These are phyloP conservation scores for Euura lappo DNA, from an alignment of 1,140 invertebrate genomes.

Conservation along the genomic window DNA sequence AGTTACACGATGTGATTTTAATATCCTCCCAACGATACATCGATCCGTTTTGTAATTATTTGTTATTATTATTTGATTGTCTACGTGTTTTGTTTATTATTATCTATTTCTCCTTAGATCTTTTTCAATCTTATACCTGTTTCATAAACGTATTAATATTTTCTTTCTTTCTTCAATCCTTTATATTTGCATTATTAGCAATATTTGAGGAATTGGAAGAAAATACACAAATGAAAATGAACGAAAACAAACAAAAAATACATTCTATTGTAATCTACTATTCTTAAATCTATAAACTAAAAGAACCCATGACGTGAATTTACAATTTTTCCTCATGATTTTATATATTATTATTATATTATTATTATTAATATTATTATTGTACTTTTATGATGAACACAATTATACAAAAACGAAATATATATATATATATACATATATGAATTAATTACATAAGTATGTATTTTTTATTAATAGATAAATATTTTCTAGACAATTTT, in stretches of 20 bases:
- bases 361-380: constrained; percentile 60
- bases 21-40: constrained; percentile 21
- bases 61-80: constrained; percentile 40
- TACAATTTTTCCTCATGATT: constrained; percentile 56
- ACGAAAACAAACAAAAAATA: constrained; percentile 9
- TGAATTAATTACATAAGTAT: constrained; percentile 12
- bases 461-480: not conserved
- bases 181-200: constrained; percentile 23
- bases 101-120: constrained; percentile 20
- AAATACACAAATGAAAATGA: constrained; percentile 13
- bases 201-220: constrained; percentile 17
- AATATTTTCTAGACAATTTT: too few species aligned
- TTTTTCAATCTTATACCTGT: constrained; percentile 13
- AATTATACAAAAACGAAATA: constrained; percentile 50
- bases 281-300: constrained; percentile 14
- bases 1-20: constrained; percentile 22
- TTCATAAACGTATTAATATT: constrained; percentile 6
- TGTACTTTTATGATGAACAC: constrained; percentile 59
- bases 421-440: constrained; percentile 21
- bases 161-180: constrained; percentile 12
- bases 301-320: constrained; percentile 48
- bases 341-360: constrained; percentile 59
- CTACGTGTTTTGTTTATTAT: constrained; percentile 31
- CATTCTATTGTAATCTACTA: constrained; percentile 13
- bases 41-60: constrained; percentile 40